Evolutionary conservation across 1,140 invertebrate species (phyloP), one percentile per base, ranked within the genome.

Genomic region (Acromyrmex echinatior): DNA sequence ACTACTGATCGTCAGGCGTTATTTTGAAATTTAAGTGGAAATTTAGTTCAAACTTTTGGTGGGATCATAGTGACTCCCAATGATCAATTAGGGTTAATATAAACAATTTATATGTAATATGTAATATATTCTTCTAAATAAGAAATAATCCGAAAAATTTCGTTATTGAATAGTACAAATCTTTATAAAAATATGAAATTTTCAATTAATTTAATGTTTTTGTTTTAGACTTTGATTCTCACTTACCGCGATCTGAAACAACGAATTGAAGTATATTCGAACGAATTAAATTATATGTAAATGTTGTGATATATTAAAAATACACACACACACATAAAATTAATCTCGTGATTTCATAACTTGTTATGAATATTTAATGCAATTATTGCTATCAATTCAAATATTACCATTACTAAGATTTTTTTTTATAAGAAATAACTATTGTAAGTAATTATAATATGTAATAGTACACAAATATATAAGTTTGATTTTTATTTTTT

Each of bases 201-300:
- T 25, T 45, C 9, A 45, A 76, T 76, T 84, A 7, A 84, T 51
- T 66, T n/a, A 1, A 3, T 35, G 7, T 39, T 66, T 78, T 49
- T 78, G 45, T 79, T 66, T 3, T 65, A 79, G 77, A 49, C 2
- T 7, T 31, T 88, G 5, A 16, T n/a, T 1, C 21, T n/a, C 12
- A 49, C 25, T 70, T 25, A 28, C 0, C 77, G 63, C 0, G 39
- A 53, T 0, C 9, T 58, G 6, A 86, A 14, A 58, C 60, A 1
- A 31, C 6, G 21, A 0, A 53, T n/a, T n/a, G 53, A 84, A n/a
- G 0, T 31, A 60, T 18, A 1, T 60, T 35, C 1, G 70, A 14
- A 18, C 6, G 35, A 35, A 35, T 35, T 35, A 7, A 7, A 0
- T 25, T 56, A 18, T n/a, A 28, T 31, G 21, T 66, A 31, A 65